Conservation (phyloP, 2,888 invertebrate genomes). For the Eurytoma californica region DNA sequence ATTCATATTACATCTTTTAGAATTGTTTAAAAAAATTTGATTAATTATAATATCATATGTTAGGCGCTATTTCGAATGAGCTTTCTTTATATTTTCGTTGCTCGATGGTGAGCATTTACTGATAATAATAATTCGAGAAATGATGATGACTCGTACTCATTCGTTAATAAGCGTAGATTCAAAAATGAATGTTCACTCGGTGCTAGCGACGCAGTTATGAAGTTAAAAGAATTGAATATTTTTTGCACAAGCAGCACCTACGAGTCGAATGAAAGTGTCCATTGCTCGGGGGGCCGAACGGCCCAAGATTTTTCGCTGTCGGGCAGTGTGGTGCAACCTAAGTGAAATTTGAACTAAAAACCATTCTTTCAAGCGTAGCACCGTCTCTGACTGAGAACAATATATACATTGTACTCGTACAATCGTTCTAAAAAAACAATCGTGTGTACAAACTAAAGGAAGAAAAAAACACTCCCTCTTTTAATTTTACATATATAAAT, state of each 20-base stretch:
- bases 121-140: background rate
- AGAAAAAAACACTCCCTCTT: constrained; percentile 36
- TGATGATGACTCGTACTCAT: constrained; percentile 27
- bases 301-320: constrained; percentile 67
- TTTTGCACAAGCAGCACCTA: constrained; percentile 12
- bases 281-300: constrained; percentile 69
- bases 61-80: constrained; percentile 41
- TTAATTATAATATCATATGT: background rate
- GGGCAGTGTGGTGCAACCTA: constrained; percentile 72
- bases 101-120: constrained; percentile 13
- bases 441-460: constrained; percentile 7
- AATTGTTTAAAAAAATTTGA: background rate
- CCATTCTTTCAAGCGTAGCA: constrained; percentile 73
- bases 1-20: constrained; percentile 9
- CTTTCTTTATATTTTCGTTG: constrained; percentile 2
- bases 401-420: constrained; percentile 31
- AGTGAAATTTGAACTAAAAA: constrained; percentile 54
- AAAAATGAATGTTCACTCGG: constrained; percentile 36
- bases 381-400: constrained; percentile 72
- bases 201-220: constrained; percentile 3
- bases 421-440: constrained; percentile 9
- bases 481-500: constrained; percentile 3
- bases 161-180: constrained; percentile 14
- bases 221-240: no score
- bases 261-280: constrained; percentile 63